Percentiles rank a stretch among this genome's conserved stretches.
These are phyloP conservation scores for Drosophila repletoides DNA, from an alignment of 1,140 invertebrate species.

Conservation along the genomic window DNA sequence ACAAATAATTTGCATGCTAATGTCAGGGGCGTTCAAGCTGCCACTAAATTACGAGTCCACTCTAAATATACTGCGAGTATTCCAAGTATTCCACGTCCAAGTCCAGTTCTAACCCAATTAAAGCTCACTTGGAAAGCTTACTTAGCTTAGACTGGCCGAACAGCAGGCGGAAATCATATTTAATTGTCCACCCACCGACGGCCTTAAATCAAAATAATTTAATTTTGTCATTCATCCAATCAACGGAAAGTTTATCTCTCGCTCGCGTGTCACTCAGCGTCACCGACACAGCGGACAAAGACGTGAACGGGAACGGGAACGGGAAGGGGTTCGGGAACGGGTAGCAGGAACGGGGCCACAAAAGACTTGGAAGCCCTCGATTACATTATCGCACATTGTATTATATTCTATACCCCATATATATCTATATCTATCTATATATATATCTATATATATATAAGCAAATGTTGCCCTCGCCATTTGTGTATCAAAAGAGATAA, in stretches of 20 bases:
- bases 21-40: constrained; percentile 54
- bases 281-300: constrained; percentile 24
- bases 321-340: not conserved
- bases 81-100: not conserved
- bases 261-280: constrained; percentile 19
- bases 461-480: not conserved
- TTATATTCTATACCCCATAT: not conserved
- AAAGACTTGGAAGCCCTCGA: constrained; percentile 17
- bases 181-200: constrained; percentile 77
- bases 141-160: constrained; percentile 8
- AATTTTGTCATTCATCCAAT: constrained; percentile 81
- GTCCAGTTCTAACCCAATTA: constrained; percentile 32
- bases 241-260: constrained; percentile 65
- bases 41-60: not conserved
- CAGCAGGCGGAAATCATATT: constrained; percentile 74
- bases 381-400: constrained; percentile 29
- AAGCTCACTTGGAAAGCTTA: constrained; percentile 17
- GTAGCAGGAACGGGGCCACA: constrained; percentile 6
- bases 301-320: too few species aligned
- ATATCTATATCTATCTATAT: not conserved
- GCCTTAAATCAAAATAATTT: constrained; percentile 80
- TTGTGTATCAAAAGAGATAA: constrained; percentile 36
- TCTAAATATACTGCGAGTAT: constrained; percentile 15
- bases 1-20: constrained; percentile 28
- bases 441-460: not conserved